These are phyloP conservation scores for Oryzias celebensis DNA, from an alignment of 2,113 vertebrate species.

Conservation along the genomic window DNA sequence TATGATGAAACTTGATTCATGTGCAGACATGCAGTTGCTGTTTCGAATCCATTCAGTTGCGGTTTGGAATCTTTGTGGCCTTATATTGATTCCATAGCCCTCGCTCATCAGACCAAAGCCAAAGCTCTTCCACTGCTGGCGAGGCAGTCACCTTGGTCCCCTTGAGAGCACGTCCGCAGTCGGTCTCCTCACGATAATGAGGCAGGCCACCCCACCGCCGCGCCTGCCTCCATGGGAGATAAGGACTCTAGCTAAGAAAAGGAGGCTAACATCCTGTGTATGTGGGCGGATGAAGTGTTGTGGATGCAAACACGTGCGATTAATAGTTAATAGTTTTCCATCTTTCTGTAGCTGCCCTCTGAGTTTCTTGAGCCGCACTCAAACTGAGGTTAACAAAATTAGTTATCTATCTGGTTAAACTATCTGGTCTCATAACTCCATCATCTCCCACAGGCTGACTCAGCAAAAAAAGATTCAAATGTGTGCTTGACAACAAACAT, in stretches of 20 bases:
- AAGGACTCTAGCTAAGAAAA: slow-evolving; percentile 41
- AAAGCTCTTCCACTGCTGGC: slow-evolving; percentile 26
- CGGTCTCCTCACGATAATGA: slow-evolving; percentile 55
- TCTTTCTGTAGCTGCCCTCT: slow-evolving; percentile 7
- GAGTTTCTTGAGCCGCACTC: not conserved
- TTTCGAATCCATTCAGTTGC: too few species aligned
- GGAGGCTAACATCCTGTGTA: slow-evolving; percentile 15
- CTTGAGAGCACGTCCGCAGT: slow-evolving; percentile 61
- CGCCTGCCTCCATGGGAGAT: slow-evolving; percentile 55
- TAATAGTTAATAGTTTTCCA: slow-evolving; percentile 29
- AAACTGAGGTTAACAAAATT: too few species aligned
- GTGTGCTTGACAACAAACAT: slow-evolving; percentile 27
- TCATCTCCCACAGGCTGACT: too few species aligned
- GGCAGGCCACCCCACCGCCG: slow-evolving; percentile 25
- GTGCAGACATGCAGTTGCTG: too few species aligned
- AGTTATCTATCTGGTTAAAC: not conserved
- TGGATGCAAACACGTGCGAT: slow-evolving; percentile 13
- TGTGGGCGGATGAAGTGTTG: slow-evolving; percentile 17
- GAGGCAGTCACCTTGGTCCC: slow-evolving; percentile 49
- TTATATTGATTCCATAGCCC: not conserved
- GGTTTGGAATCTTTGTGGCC: too few species aligned
- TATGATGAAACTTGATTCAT: too few species aligned
- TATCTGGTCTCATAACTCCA: slow-evolving; percentile 38
- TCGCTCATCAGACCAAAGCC: slow-evolving; percentile 52
- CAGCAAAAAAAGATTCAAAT: too few species aligned